A percentile compares a stretch with the other conserved stretches of the same genome.
These are phyloP conservation scores for Lasiurus cinereus DNA, from an alignment of 2,113 vertebrate genomes.

Conservation along the genomic window DNA sequence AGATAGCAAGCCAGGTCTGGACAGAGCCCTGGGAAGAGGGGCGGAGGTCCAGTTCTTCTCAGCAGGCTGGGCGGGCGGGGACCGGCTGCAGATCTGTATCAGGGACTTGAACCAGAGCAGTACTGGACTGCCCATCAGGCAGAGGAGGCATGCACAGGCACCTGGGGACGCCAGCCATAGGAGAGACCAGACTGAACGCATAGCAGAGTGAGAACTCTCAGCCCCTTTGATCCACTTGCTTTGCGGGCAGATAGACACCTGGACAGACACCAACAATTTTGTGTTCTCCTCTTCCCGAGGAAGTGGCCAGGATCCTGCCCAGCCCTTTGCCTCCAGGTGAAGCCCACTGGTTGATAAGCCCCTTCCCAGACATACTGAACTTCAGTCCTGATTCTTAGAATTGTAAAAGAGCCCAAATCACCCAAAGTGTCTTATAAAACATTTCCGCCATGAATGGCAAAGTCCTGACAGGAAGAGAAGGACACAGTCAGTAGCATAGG, in stretches of 20 bases:
- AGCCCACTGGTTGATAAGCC: not conserved
- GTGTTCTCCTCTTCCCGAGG: too few species aligned
- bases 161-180: rapidly evolving
- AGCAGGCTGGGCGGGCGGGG: not conserved
- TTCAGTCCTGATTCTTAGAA: not conserved
- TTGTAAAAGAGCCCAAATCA: not conserved
- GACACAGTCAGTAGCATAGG: too few species aligned
- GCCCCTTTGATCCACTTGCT: not conserved
- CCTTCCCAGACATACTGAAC: not conserved
- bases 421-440: not conserved
- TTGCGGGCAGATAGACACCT: rapidly evolving
- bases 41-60: not conserved
- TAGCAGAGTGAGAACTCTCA: not conserved
- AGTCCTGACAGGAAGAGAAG: not conserved
- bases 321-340: rapidly evolving
- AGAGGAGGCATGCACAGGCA: rapidly evolving
- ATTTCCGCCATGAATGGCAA: not conserved
- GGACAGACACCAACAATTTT: rapidly evolving
- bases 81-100: rapidly evolving
- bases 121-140: not conserved
- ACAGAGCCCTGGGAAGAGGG: not conserved
- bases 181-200: rapidly evolving
- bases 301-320: not conserved
- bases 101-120: not conserved
- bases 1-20: not conserved